Percentiles rank a stretch among this genome's conserved stretches.
These are phyloP conservation scores for Sepiola atlantica DNA, from an alignment of 2,888 invertebrate species.

Conservation along the genomic window DNA sequence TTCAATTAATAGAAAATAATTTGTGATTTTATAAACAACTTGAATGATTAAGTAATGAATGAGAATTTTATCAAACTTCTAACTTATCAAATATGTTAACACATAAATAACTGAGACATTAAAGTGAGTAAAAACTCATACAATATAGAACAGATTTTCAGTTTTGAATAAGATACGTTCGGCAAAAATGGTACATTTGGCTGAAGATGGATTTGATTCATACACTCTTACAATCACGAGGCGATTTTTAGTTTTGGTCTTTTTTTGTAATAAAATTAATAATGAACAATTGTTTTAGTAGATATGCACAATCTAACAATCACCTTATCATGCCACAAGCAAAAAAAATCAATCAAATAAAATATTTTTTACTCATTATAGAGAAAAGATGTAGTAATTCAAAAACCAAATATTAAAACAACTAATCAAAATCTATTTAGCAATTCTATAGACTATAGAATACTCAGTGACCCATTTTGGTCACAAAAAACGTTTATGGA, in stretches of 20 bases:
- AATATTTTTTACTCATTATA: neutral
- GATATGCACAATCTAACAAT: neutral
- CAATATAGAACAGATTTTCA: neutral
- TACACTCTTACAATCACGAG: neutral
- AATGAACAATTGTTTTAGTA: neutral
- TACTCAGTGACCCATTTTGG: no score
- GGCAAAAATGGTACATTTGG: neutral
- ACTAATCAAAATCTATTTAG: neutral
- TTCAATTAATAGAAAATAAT: neutral
- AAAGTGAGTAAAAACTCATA: neutral
- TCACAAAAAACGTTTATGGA: no score
- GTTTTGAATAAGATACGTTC: neutral
- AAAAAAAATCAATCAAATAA: neutral
- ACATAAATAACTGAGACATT: neutral
- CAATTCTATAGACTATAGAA: no score
- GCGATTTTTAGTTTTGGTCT: neutral
- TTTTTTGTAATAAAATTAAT: neutral
- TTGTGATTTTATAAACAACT: neutral
- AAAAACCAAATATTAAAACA: neutral
- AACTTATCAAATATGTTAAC: neutral
- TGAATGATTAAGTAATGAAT: neutral
- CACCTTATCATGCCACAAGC: neutral
- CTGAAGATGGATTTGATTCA: neutral
- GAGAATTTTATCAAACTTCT: neutral
- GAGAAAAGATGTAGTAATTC: neutral